phyloP scores from a whole-genome alignment of 1,140 invertebrate genomes.

The Kradibia gibbosae region DNA sequence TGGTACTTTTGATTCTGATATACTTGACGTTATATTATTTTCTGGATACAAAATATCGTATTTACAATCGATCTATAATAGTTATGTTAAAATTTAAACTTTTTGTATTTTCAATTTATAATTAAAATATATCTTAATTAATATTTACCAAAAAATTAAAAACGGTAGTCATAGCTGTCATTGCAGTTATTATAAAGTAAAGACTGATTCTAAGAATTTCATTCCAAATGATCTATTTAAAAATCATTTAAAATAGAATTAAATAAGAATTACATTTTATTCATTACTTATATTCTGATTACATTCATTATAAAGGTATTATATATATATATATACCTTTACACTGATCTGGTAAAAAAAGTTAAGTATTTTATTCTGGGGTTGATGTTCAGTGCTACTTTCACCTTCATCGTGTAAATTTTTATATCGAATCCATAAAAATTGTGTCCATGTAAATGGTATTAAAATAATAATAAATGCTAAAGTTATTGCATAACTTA shows the following conservation, averaged over 20 bases:
- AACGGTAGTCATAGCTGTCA: constrained; percentile 78
- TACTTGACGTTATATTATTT: constrained; percentile 59
- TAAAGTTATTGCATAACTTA: constrained; percentile 70
- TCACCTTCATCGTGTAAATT: constrained; percentile 64
- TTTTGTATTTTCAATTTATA: background rate
- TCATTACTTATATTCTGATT: background rate
- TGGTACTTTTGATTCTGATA: constrained; percentile 47
- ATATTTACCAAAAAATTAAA: constrained; percentile 76
- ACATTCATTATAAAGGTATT: too few species aligned
- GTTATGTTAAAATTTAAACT: constrained; percentile 7
- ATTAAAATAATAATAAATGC: constrained; percentile 73
- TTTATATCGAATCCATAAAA: constrained; percentile 75
- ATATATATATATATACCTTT: constrained; percentile 53
- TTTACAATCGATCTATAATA: constrained; percentile 67
- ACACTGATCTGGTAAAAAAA: constrained; percentile 72
- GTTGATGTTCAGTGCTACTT: constrained; percentile 69
- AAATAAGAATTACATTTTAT: background rate
- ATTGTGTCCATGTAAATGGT: constrained; percentile 79
- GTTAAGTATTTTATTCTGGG: constrained; percentile 66
- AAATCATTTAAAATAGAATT: background rate
- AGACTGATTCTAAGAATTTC: constrained; percentile 76
- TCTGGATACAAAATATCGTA: constrained; percentile 51
- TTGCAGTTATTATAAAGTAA: constrained; percentile 78
- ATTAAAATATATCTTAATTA: background rate
- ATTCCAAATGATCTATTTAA: constrained; percentile 74